These are phyloP conservation scores for Conopomorpha cramerella DNA, from an alignment of 1,140 invertebrate species.

Conservation along the genomic window DNA sequence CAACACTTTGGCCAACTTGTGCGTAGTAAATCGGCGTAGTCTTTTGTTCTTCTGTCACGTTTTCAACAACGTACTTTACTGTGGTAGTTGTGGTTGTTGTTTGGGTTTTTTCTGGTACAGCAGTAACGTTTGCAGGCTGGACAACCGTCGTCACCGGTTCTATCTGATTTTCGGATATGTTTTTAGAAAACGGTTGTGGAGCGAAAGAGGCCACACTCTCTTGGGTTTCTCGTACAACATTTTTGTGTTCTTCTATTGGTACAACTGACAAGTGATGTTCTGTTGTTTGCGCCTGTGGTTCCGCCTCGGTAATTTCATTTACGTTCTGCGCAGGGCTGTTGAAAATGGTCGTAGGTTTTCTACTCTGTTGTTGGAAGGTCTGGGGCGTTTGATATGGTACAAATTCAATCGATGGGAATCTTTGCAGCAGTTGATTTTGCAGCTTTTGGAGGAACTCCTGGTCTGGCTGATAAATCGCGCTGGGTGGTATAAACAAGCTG, in stretches of 20 bases:
- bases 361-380: constrained; percentile 43
- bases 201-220: constrained; percentile 24
- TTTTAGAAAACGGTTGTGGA: constrained; percentile 26
- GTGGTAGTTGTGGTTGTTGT: constrained; percentile 21
- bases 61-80: constrained; percentile 22
- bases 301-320: no score
- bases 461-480: constrained; percentile 37
- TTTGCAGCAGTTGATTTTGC: constrained; percentile 37
- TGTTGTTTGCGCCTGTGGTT: no score
- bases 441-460: constrained; percentile 40
- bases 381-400: constrained; percentile 30
- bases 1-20: constrained; percentile 33
- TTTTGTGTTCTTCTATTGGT: constrained; percentile 13
- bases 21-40: constrained; percentile 37
- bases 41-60: constrained; percentile 17
- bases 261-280: constrained; percentile 35
- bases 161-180: constrained; percentile 23
- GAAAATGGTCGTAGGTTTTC: constrained; percentile 55
- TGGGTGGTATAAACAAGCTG: constrained; percentile 32
- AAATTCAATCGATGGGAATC: constrained; percentile 33
- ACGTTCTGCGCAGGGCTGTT: constrained; percentile 30
- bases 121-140: constrained; percentile 21
- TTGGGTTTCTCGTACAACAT: constrained; percentile 33
- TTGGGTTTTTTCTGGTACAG: constrained; percentile 17
- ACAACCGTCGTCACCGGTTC: constrained; percentile 16